Evolutionary conservation across 2,888 invertebrate genomes (phyloP), one percentile per base, ranked within the genome.

Genomic region (Xestia rhomboidea): DNA sequence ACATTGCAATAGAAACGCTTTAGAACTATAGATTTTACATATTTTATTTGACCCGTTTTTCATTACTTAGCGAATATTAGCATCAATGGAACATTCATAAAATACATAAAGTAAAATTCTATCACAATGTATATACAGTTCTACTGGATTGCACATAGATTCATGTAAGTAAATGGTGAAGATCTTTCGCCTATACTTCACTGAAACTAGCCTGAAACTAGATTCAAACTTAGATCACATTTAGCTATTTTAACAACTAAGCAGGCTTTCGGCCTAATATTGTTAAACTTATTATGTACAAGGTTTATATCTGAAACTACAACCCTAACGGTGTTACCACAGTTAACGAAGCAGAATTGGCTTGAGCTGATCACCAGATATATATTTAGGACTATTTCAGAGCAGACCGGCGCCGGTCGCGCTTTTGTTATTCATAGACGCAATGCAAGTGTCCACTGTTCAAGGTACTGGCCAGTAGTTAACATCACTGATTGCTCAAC

Each of bases 181-280:
- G 27, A 49, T 41, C 49, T 27, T 57, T 57, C 27, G 13, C 30
- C 57, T 70, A 49, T n/a, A 51, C 21, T 80, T 21, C 7, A 34
- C 44, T 57, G 67, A 57, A 71, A 72, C 80, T 84, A 68, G 27
- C 27, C 49, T 57, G 67, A 57, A 72, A 72, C 80, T 84, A 72
- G 27, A 84, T 84, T 68, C 34, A 44, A 84, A 69, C 49, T 15
- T 57, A 84, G 54, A 82, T 76, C 77, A 85, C 77, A 82, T 82
- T 72, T 57, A 76, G 82, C 76, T 85, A 82, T 85, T 72, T 85
- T 68, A 64, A 84, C 21, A 63, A 30, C 34, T 81, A 71, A 57
- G 18, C 21, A 57, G 49, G 46, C 34, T 64, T 46, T 30, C 51
- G 49, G 51, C 67, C 68, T 60, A 41, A 57, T 54, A 27, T 80